phyloP scores from a whole-genome alignment of 1,140 invertebrate species.

The Sinella curviseta region DNA sequence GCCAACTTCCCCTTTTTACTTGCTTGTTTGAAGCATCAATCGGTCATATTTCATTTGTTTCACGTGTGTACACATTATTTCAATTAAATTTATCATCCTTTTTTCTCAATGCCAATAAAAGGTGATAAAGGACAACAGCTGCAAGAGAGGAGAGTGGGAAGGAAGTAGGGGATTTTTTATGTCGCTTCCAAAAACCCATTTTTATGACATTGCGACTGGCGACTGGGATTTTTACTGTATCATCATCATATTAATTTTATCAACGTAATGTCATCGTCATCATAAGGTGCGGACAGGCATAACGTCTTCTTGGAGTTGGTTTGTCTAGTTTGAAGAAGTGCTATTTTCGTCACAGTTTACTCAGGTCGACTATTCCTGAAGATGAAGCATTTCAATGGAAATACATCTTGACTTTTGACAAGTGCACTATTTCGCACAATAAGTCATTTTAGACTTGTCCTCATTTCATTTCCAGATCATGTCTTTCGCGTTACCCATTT shows the following conservation, averaged over 20 bases:
- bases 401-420: no score
- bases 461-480: conserved; percentile 9
- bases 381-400: no score
- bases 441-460: no score
- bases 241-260: no score
- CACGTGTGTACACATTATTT: background rate
- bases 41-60: conserved; percentile 5
- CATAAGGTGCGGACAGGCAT: no score
- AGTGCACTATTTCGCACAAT: no score
- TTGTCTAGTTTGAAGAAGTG: no score
- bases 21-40: background rate
- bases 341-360: background rate
- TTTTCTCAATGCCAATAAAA: background rate
- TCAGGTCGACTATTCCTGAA: no score
- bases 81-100: background rate
- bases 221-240: background rate
- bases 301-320: no score
- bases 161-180: background rate
- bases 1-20: background rate
- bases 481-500: background rate
- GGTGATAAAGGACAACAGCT: conserved; percentile 1
- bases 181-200: background rate
- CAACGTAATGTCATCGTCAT: no score
- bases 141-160: background rate
- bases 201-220: background rate